Base-by-base conservation (phyloP, 2,113 vertebrate genomes). In the Nesogale talazaci region DNA sequence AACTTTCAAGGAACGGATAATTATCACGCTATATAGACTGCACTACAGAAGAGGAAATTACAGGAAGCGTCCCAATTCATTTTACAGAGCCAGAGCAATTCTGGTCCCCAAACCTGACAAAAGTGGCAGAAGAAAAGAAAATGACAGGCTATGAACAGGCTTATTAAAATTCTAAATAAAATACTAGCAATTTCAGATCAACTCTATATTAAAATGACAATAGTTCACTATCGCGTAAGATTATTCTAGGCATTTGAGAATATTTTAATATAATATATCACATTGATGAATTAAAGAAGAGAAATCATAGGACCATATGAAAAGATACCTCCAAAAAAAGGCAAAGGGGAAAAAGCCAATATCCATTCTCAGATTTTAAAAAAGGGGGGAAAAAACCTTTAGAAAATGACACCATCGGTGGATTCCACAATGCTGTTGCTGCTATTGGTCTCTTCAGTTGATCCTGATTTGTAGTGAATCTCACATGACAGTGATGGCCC, bases 121-220 rank as follows among this genome's bases (percentile, higher is more conserved):
- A 94, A 79, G 56, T 40, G 65, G 61, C 22, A 76, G 88, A 22
- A 23, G 23, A 67, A 93, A 89, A 36, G 38, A 52, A 82, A 76
- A 69, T 52, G 79, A 57, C 90, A 85, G 40, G 46, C 76, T 88
- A 29, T 36, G 75, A 90, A 88, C 59, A 83, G 79, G 40, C 77
- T 65, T 83, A 72, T 90, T 92, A 91, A 91, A 72, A 81, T 94
- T 67, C 83, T 67, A 86, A 76, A 88, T 46, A 65, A 95, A 92
- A 88, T 40, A 61, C 81, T 36, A 83, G 83, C 36, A 22, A 67
- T 81, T 92, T 90, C 91, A 83, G 70, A 56, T 57, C 93, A 86
- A 29, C 31, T 16, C 67, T 65, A 20, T 83, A 61, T 67, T 83
- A 86, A 78, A 88, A 57, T 80, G 81, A 92, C 74, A 89, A 88